Percentiles rank a stretch among this genome's conserved stretches.
These are phyloP conservation scores for Cataglyphis livida DNA, from an alignment of 2,888 invertebrate species.

Conservation along the genomic window DNA sequence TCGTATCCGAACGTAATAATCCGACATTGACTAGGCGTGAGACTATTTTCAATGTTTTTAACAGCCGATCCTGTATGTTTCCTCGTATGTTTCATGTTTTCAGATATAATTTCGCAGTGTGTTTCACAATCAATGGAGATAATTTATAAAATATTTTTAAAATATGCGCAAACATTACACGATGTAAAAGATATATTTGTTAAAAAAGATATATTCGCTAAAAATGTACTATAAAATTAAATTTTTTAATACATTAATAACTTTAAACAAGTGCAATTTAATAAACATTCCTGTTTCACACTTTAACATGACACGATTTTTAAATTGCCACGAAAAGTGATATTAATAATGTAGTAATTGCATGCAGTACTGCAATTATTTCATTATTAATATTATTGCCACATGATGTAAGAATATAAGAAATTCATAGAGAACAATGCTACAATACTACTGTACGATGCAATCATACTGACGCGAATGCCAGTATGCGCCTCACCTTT, in stretches of 20 bases:
- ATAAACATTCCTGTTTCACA: neutral
- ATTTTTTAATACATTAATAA: conserved; percentile 2
- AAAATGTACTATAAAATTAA: neutral
- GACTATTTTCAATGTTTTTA: conserved; percentile 52
- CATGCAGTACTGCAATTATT: neutral
- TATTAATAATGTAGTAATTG: neutral
- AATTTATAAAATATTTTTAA: neutral
- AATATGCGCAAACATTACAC: neutral
- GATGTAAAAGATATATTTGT: neutral
- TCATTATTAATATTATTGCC: too few relatives aligned
- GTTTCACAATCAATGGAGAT: conserved; percentile 3
- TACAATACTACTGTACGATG: conserved; percentile 15
- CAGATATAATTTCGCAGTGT: conserved; percentile 36
- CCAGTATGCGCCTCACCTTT: conserved; percentile 22
- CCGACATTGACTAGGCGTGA: conserved; percentile 67
- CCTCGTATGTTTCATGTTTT: conserved; percentile 41
- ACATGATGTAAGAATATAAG: neutral
- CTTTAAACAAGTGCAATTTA: neutral
- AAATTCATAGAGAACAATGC: conserved; percentile 29
- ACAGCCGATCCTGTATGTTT: neutral
- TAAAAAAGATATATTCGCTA: neutral
- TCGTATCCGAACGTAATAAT: conserved; percentile 70
- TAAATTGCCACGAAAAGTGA: neutral
- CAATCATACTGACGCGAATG: conserved; percentile 24
- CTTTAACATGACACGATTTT: neutral